Percentiles rank a stretch among this genome's conserved stretches.
Conservation (phyloP, 2,888 invertebrate species). For the Clivina fossor region DNA sequence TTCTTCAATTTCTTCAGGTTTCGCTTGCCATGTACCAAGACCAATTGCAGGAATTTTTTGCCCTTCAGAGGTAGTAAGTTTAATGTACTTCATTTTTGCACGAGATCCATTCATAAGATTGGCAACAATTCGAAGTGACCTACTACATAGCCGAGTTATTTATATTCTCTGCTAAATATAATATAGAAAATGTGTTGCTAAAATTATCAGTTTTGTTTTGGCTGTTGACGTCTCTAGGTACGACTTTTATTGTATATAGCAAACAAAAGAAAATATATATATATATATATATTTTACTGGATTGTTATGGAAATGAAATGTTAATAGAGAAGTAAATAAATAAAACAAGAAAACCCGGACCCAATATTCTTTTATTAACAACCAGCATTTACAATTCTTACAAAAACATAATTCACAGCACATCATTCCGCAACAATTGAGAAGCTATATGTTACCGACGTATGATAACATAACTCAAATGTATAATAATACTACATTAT, state of each 20-base stretch:
- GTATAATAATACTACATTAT: slow-evolving; percentile 16
- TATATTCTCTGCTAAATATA: slow-evolving; percentile 28
- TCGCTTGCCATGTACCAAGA: slow-evolving; percentile 73
- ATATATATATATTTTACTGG: background rate
- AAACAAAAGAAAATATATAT: background rate
- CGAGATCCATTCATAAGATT: slow-evolving; percentile 7
- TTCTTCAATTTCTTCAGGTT: slow-evolving; percentile 64
- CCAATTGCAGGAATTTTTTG: slow-evolving; percentile 70
- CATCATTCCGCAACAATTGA: slow-evolving; percentile 38
- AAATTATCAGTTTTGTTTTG: slow-evolving; percentile 27
- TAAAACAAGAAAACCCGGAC: slow-evolving; percentile 34
- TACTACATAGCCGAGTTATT: slow-evolving; percentile 16
- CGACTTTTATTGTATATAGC: slow-evolving; percentile 10
- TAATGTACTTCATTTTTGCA: slow-evolving; percentile 53
- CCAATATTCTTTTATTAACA: slow-evolving; percentile 50
- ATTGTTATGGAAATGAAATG: background rate
- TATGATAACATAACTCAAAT: slow-evolving; percentile 23
- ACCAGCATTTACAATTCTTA: slow-evolving; percentile 53
- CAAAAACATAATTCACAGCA: slow-evolving; percentile 50
- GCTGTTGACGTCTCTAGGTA: slow-evolving; percentile 13
- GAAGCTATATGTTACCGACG: slow-evolving; percentile 26
- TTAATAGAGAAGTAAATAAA: slow-evolving; percentile 6
- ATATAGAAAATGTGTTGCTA: slow-evolving; percentile 12
- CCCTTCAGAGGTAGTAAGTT: slow-evolving; percentile 55
- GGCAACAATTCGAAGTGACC: slow-evolving; percentile 26